Percentiles rank a stretch among this genome's conserved stretches.
phyloP scores from a whole-genome alignment of 2,113 vertebrate genomes.

The Eleginops maclovinus region DNA sequence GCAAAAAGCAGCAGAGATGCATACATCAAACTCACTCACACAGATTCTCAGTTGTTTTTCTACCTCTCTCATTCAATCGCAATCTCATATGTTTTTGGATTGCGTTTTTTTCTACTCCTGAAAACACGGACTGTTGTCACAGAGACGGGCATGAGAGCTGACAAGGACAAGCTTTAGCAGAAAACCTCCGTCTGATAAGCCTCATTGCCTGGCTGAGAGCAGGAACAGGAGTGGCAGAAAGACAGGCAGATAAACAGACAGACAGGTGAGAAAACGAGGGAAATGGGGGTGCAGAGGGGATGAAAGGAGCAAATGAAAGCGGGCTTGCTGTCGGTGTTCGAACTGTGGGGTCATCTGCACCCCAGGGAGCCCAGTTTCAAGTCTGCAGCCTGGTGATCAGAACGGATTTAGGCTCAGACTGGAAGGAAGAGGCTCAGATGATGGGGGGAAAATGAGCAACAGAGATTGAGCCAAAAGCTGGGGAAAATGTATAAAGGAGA shows the following conservation, averaged over 20 bases:
- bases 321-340: constrained; percentile 63
- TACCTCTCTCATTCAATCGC: not conserved
- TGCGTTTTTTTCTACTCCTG: constrained; percentile 31
- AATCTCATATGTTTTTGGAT: constrained; percentile 57
- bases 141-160: constrained; percentile 59
- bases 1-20: constrained; percentile 43
- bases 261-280: constrained; percentile 8
- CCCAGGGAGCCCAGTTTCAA: constrained; percentile 59
- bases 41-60: constrained; percentile 2
- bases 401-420: constrained; percentile 36
- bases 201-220: constrained; percentile 26
- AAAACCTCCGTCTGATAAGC: constrained; percentile 64
- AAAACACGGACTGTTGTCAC: constrained; percentile 58
- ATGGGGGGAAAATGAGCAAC: constrained; percentile 32
- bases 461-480: constrained; percentile 34
- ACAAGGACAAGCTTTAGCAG: constrained; percentile 56
- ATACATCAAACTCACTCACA: constrained; percentile 45
- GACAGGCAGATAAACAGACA: constrained; percentile 10
- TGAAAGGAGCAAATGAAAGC: constrained; percentile 61
- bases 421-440: constrained; percentile 30
- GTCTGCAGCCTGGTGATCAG: constrained; percentile 44
- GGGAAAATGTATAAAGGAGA: constrained; percentile 23
- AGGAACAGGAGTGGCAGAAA: constrained; percentile 20
- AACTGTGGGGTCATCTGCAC: constrained; percentile 67
- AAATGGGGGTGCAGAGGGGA: constrained; percentile 16